phyloP scores from a whole-genome alignment of 2,888 invertebrate species.

The Imbricaverruca yamaguchii region DNA sequence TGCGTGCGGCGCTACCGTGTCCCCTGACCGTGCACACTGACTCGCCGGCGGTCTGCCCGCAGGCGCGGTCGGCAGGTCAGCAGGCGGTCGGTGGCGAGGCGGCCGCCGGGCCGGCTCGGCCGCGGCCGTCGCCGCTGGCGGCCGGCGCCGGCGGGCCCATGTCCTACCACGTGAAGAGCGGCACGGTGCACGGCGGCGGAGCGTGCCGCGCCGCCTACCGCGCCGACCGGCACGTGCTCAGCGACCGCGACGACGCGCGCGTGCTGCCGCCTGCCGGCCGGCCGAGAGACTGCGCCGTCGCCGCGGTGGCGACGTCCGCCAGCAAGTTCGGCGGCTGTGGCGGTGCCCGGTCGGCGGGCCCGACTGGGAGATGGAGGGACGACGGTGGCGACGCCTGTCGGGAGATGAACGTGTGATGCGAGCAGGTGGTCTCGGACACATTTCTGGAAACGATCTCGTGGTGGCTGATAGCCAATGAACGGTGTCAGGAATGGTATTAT shows the following conservation, averaged over 20 bases:
- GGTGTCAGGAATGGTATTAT: too few relatives aligned
- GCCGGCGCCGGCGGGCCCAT: not conserved
- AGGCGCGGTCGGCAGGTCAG: too few relatives aligned
- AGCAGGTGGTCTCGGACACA: too few relatives aligned
- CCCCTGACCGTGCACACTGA: too few relatives aligned
- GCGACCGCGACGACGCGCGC: not conserved
- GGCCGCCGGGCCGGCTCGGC: not conserved
- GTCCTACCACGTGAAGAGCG: not conserved
- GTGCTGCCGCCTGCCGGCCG: too few relatives aligned
- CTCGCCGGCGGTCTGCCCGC: too few relatives aligned
- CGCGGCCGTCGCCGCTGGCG: not conserved
- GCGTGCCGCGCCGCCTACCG: not conserved
- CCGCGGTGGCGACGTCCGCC: too few relatives aligned
- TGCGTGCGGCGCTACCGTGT: too few relatives aligned
- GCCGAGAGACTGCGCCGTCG: too few relatives aligned
- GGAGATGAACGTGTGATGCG: conserved; percentile 53
- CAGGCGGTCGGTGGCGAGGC: not conserved
- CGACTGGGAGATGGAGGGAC: conserved; percentile 33
- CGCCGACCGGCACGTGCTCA: not conserved
- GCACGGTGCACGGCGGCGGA: not conserved
- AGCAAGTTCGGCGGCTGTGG: too few relatives aligned
- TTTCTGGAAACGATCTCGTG: too few relatives aligned
- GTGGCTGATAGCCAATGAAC: too few relatives aligned
- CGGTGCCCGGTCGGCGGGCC: not conserved
- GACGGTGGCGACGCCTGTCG: conserved; percentile 41